Base-by-base conservation (phyloP, 2,113 vertebrate genomes). In the Onychostruthus taczanowskii region DNA sequence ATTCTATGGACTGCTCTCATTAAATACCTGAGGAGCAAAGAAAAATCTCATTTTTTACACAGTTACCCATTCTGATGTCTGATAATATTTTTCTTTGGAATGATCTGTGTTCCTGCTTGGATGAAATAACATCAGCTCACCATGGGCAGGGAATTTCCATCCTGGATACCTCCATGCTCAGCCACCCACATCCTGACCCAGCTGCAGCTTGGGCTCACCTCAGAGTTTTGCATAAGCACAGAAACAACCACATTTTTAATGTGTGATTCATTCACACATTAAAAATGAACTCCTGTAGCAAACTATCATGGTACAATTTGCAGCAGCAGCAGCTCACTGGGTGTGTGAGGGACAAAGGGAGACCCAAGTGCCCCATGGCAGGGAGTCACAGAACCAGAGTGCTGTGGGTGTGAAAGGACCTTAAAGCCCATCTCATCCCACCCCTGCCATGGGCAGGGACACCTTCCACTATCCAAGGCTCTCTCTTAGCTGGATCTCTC, bases 91-190 rank as follows among this genome's bases (percentile, higher is more conserved):
- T 75, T 8, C 39, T 87, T 70, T 49, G 19, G 58, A 67, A 24
- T 55, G 27, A 16, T 22, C 6, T 9, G 10, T 18, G n/a, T n/a
- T 56, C 19, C 39, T 41, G 22, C 39, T 17, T 37, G 22, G n/a
- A 16, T 50, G 47, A 33, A 75, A 28, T 8, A 13, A 14, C 44
- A 47, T 4, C 56, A 26, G 33, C 69, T 47, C n/a, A 12, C 24
- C 1, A 2, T 2, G 12, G 62, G 35, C 76, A 56, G 49, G 37
- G 46, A 59, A 7, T 15, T 14, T 8, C 7, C 0, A 0, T 5
- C 28, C 27, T 18, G 8, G 33, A 5, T 4, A 7, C 9, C 16
- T 49, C 64, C n/a, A 11, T 7, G 22, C 52, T 52, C 46, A 62
- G 43, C 35, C 14, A 2, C 30, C 33, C 31, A 4, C 62, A 20